Percentiles rank a stretch among this genome's conserved stretches.
These are phyloP conservation scores for Valencia hispanica DNA, from an alignment of 2,797 vertebrate genomes.

Conservation along the genomic window DNA sequence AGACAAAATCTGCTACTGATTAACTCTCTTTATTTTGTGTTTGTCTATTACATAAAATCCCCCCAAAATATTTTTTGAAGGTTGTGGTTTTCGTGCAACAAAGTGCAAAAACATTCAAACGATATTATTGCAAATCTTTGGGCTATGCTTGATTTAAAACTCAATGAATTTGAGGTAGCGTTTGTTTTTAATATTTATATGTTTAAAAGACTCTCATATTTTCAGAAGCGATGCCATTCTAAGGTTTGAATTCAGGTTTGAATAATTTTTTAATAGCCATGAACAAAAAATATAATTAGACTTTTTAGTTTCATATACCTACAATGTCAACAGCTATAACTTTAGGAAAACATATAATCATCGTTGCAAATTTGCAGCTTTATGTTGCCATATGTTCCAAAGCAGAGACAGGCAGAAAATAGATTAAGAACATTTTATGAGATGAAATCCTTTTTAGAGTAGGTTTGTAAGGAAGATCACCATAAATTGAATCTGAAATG, in stretches of 20 bases:
- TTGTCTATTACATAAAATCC: too few species aligned
- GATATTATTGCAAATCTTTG: too few species aligned
- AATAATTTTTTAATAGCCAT: not conserved
- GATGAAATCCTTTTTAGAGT: not conserved
- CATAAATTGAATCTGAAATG: constrained; percentile 7
- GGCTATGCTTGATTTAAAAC: too few species aligned
- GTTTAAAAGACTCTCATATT: not conserved
- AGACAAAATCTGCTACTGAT: too few species aligned
- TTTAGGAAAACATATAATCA: not conserved
- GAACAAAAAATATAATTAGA: not conserved
- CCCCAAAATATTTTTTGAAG: too few species aligned
- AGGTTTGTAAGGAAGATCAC: not conserved
- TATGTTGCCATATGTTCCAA: not conserved
- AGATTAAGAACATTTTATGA: not conserved
- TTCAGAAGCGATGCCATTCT: not conserved
- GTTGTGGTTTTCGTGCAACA: too few species aligned
- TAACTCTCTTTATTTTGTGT: too few species aligned
- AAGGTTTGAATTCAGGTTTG: not conserved
- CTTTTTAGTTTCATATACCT: not conserved
- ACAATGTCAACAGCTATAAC: not conserved
- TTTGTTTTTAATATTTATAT: too few species aligned
- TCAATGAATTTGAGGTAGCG: too few species aligned
- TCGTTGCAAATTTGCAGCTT: not conserved
- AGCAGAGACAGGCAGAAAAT: not conserved
- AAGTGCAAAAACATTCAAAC: too few species aligned